Evolutionary conservation across 2,113 vertebrate species (phyloP), one percentile per base, ranked within the genome.

Genomic region (Trogon melanurus): DNA sequence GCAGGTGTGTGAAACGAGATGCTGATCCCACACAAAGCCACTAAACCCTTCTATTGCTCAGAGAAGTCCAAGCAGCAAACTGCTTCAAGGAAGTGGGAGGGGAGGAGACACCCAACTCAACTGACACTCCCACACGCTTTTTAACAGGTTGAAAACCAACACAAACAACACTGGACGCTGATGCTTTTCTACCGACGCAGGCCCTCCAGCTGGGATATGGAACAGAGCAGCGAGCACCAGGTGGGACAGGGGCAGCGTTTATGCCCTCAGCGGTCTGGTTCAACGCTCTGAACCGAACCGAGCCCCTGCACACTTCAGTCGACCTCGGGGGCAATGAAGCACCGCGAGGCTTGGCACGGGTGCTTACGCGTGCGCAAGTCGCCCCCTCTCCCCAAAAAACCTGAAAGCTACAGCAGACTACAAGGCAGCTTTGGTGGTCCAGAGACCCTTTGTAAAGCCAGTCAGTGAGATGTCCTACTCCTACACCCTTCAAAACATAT

Each of bases 21-120:
- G 96, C 97, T 97, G 97, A 97, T 95, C 97, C 95, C 95, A 93
- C 97, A 97, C 97, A 97, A 97, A 98, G 97, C 97, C 96, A 97
- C 95, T 94, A 96, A 41, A 97, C 96, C 96, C 96, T 98, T 97
- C 53, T 94, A 91, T 76, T 60, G 67, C 85, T 95, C 91, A 97
- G 88, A 89, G 88, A 97, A 97, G 89, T 97, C 97, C 93, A 86
- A 96, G 97, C 81, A 95, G 91, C 61, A 84, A 96, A 92, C 64
- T 81, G 69, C 94, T 95, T 96, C 48, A 91, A 41, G 83, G 91
- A 96, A 97, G 95, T 72, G 95, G 95, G 84, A 94, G 89, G 90
- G 95, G 95, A 96, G 88, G 82, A 91, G 84, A 78, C 96, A 96
- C 30, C 76, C 94, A 87, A 91, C 79, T 95, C 75, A 88, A 13